Evolutionary conservation across 2,113 vertebrate genomes (phyloP).

Genomic region (Tachysurus vachellii): DNA sequence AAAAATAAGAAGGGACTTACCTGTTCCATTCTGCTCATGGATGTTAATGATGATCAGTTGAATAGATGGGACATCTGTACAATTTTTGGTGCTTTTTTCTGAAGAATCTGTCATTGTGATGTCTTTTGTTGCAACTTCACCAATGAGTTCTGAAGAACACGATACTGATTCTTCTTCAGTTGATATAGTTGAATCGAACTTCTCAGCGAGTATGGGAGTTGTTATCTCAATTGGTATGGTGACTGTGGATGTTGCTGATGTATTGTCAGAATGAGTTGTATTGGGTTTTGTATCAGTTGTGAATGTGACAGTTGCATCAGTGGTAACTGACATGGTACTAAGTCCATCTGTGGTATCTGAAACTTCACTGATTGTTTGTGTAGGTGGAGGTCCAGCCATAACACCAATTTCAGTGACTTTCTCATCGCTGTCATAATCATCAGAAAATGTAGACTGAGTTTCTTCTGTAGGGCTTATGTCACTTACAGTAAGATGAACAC

Average conservation of each 20-base stretch:
- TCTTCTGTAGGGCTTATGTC: slow-evolving; percentile 16
- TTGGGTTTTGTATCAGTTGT: background rate
- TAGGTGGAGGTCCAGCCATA: slow-evolving; percentile 46
- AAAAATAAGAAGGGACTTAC: background rate
- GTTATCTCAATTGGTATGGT: background rate
- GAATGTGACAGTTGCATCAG: background rate
- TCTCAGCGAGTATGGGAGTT: slow-evolving; percentile 46
- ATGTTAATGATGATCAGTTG: slow-evolving; percentile 76
- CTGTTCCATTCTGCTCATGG: slow-evolving; percentile 56
- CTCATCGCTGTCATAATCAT: slow-evolving; percentile 48
- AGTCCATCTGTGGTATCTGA: slow-evolving; percentile 19
- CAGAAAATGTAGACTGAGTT: slow-evolving; percentile 43
- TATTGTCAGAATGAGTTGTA: slow-evolving; percentile 13
- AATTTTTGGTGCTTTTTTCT: slow-evolving; percentile 33
- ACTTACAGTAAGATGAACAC: background rate
- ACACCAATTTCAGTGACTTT: background rate
- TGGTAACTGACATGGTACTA: background rate
- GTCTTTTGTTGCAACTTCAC: slow-evolving; percentile 65
- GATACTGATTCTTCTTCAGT: slow-evolving; percentile 59
- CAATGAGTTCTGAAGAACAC: slow-evolving; percentile 31
- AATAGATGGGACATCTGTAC: slow-evolving; percentile 48
- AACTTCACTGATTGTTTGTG: background rate
- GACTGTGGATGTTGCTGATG: slow-evolving; percentile 55
- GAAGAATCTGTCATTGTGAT: slow-evolving; percentile 66
- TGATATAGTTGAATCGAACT: slow-evolving; percentile 54